Evolutionary conservation across 2,797 vertebrate species (phyloP), one percentile per base, ranked within the genome.

Genomic region (Sebastiscus albofasciatus): DNA sequence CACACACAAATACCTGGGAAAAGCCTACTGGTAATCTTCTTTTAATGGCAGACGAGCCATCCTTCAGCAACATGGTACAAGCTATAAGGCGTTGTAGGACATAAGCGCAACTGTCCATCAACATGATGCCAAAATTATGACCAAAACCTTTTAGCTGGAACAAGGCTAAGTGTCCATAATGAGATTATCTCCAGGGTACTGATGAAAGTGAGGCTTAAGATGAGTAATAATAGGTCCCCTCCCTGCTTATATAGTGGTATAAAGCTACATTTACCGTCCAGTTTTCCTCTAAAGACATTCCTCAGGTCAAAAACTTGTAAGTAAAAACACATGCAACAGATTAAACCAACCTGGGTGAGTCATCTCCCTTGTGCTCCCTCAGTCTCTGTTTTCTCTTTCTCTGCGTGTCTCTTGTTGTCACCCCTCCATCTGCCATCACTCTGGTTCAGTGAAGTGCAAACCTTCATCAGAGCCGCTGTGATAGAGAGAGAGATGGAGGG

Each of bases 91-190:
- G 71, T 33, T 60, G 67, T 5, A 34, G 33, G n/a, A 34, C 34
- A 39, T 33, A 8, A 3, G 31, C 59, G 2, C 13, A 34, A 39
- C 29, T 26, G 54, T 76, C 75, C 18, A 56, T 78, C 59, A 76
- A 29, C 42, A 31, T n/a, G 22, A 80, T 26, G 56, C 56, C 27
- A 73, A 39, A 77, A 72, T 78, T 22, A 70, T 65, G 49, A 77
- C 39, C 39, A 20, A 87, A 87, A 60, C 72, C 77, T 78, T 89
- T 90, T 75, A 83, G 49, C 55, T 77, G 26, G 72, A 73, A 55
- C 66, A 46, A 59, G 13, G 49, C 14, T 68, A 67, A 72, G 20
- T 52, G 52, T 59, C 65, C 49, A 20, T 80, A 67, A 83, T 7
- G 13, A 34, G 60, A 82, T 89, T 80, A 86, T 71, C 31, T 55